phyloP scores from a whole-genome alignment of 2,888 invertebrate genomes.

The Athripsodes cinereus region DNA sequence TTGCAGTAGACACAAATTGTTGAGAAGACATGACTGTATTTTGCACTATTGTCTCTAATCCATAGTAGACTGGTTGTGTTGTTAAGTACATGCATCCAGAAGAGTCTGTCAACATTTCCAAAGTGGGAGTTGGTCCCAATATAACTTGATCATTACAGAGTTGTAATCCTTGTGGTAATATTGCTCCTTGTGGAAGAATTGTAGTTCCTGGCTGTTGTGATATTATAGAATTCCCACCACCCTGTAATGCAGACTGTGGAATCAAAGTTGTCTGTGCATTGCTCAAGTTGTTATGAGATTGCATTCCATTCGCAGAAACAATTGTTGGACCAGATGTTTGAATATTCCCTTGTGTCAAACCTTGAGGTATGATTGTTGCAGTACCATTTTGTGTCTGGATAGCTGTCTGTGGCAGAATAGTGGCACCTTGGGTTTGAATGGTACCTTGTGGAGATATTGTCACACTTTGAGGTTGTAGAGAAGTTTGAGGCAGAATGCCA shows the following conservation, averaged over 20 bases:
- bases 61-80: constrained; percentile 74
- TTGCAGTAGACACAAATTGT: constrained; percentile 74
- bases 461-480: constrained; percentile 49
- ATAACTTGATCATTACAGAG: constrained; percentile 57
- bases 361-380: constrained; percentile 56
- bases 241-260: constrained; percentile 42
- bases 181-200: constrained; percentile 55
- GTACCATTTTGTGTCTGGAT: constrained; percentile 48
- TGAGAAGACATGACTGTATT: constrained; percentile 88
- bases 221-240: constrained; percentile 51
- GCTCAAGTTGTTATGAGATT: constrained; percentile 46
- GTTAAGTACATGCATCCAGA: constrained; percentile 55
- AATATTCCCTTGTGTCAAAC: constrained; percentile 39
- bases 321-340: constrained; percentile 43
- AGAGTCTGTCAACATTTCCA: constrained; percentile 59
- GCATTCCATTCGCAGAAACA: constrained; percentile 42
- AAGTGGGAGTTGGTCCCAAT: constrained; percentile 54
- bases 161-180: constrained; percentile 39
- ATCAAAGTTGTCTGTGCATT: constrained; percentile 49
- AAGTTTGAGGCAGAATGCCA: constrained; percentile 44
- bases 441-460: constrained; percentile 50
- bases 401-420: constrained; percentile 46
- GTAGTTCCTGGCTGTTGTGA: constrained; percentile 52
- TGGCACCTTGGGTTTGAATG: constrained; percentile 43
- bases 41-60: constrained; percentile 79